Conservation (phyloP, 1,140 invertebrate genomes). For the Pissodes strobi region DNA sequence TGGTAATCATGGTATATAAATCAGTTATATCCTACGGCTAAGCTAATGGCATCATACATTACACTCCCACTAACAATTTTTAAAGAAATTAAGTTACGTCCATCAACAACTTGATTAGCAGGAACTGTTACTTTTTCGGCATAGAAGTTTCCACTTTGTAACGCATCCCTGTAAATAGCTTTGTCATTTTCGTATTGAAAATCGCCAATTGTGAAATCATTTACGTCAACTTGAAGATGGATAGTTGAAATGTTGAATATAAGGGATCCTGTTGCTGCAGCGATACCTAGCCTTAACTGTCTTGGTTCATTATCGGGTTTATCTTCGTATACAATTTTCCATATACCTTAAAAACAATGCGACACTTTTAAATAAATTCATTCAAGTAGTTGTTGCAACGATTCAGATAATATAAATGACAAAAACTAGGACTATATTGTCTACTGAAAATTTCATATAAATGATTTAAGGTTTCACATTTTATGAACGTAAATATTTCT, state of each 20-base stretch:
- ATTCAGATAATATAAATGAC: too few relatives aligned
- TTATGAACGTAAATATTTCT: too few relatives aligned
- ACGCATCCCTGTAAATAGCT: conserved; percentile 1
- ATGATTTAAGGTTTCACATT: too few relatives aligned
- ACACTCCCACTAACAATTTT: not conserved
- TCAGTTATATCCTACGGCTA: too few relatives aligned
- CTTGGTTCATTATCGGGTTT: not conserved
- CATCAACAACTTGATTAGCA: not conserved
- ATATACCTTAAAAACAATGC: conserved; percentile 2
- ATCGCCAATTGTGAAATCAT: not conserved
- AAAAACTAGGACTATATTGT: too few relatives aligned
- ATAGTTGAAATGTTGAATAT: conserved; percentile 6
- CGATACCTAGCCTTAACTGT: not conserved
- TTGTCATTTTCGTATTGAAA: conserved; percentile 13
- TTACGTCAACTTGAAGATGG: not conserved
- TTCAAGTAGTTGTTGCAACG: too few relatives aligned
- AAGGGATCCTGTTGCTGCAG: conserved; percentile 9
- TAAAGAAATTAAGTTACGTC: not conserved
- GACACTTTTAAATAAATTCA: too few relatives aligned
- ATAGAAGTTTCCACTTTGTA: conserved; percentile 15
- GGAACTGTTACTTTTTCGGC: conserved; percentile 4
- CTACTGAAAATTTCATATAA: too few relatives aligned
- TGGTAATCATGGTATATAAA: too few relatives aligned
- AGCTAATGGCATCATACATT: conserved; percentile 5
- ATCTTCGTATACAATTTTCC: conserved; percentile 7